These are phyloP conservation scores for Euphonia xanthogaster DNA, from an alignment of 2,797 vertebrate genomes.

Conservation along the genomic window DNA sequence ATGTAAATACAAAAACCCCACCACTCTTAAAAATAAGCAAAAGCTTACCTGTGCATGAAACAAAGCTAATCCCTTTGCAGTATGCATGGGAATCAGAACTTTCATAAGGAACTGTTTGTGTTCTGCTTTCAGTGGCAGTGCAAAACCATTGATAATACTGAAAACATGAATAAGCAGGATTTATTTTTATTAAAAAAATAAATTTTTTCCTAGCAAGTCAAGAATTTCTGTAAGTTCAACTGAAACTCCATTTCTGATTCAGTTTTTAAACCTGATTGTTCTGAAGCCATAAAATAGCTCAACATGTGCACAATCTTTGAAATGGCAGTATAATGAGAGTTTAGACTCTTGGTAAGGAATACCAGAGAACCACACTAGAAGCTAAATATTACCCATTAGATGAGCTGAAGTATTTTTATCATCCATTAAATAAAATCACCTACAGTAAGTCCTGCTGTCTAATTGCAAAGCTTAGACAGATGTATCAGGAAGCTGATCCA, in stretches of 20 bases:
- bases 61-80: conserved; percentile 90
- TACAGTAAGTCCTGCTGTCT: neutral
- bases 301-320: neutral
- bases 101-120: conserved; percentile 99
- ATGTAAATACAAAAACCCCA: neutral
- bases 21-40: conserved; percentile 26
- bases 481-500: neutral
- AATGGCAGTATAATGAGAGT: neutral
- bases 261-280: neutral
- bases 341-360: neutral
- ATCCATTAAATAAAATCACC: neutral
- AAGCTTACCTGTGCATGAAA: conserved; percentile 95
- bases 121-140: conserved; percentile 95
- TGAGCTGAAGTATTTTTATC: neutral
- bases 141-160: conserved; percentile 99
- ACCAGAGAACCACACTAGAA: neutral
- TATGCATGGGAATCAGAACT: conserved; percentile 97
- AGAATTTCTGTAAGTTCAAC: neutral
- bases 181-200: conserved; percentile 25
- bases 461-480: neutral
- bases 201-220: neutral
- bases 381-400: neutral
- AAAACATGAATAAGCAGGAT: conserved; percentile 66
- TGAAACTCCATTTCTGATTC: neutral
- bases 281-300: neutral